Evolutionary conservation across 35 echinoderm and acorn worm genomes (phyloP).

Genomic region (Heliocidaris tuberculata): DNA sequence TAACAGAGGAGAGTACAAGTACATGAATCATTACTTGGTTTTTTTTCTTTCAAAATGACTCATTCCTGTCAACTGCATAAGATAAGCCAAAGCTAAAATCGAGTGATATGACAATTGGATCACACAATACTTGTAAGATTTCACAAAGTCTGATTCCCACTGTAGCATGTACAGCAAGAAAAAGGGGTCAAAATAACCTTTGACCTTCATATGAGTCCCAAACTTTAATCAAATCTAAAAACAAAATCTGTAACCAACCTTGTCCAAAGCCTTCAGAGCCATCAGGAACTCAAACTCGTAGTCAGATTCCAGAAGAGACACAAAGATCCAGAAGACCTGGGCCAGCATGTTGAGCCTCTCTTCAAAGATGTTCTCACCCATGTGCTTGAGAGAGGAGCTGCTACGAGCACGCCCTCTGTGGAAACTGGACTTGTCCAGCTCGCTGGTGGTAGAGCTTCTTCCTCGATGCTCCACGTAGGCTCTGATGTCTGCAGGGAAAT

Average conservation of each 20-base stretch:
- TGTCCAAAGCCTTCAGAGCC: constrained; percentile 82
- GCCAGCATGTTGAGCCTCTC: constrained; percentile 73
- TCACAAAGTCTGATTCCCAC: no score
- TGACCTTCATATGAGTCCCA: no score
- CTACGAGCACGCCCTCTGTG: constrained; percentile 66
- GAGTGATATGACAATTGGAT: no score
- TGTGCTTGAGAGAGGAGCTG: constrained; percentile 73
- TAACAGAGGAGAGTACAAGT: no score
- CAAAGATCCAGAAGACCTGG: constrained; percentile 96
- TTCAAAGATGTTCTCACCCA: constrained; percentile 81
- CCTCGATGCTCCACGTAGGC: constrained; percentile 77
- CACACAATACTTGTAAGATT: no score
- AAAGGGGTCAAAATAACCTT: no score
- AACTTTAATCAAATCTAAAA: no score
- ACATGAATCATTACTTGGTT: no score
- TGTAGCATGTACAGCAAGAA: no score
- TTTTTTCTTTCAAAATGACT: no score
- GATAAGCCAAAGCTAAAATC: no score
- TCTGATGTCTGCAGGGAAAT: constrained; percentile 52
- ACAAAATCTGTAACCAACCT: constrained; percentile 71
- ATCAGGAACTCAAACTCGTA: constrained; percentile 97
- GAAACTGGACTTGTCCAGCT: constrained; percentile 78
- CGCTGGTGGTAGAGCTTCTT: constrained; percentile 73
- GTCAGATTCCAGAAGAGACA: constrained; percentile 91
- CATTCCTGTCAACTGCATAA: no score